phyloP scores from a whole-genome alignment of 2,113 vertebrate species.

The Eulacestoma nigropectus region DNA sequence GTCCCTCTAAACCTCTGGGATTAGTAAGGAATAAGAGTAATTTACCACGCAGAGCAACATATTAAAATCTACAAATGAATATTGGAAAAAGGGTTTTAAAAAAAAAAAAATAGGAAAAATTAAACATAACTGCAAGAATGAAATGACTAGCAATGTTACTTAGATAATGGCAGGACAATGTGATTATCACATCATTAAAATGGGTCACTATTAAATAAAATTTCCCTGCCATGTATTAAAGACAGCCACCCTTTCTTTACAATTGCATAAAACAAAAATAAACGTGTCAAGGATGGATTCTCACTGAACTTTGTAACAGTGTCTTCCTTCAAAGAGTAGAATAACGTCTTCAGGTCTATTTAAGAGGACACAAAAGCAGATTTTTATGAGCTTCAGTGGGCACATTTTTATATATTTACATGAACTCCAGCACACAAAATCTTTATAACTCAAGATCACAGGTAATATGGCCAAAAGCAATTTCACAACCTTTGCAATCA shows the following conservation, averaged over 20 bases:
- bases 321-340: background rate
- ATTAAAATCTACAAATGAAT: background rate
- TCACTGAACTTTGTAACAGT: background rate
- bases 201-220: background rate
- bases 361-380: background rate
- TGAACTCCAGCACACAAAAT: background rate
- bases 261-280: background rate
- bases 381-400: background rate
- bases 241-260: background rate
- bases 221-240: background rate
- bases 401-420: background rate
- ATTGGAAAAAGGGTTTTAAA: background rate
- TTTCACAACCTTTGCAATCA: background rate
- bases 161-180: background rate
- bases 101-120: background rate
- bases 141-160: background rate
- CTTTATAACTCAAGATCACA: background rate
- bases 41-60: background rate
- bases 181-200: background rate
- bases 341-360: background rate
- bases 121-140: background rate
- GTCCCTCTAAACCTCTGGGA: background rate
- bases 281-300: background rate
- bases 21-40: background rate
- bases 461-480: background rate